Conservation (phyloP, 1,140 invertebrate genomes). For the Drosophila serrata region DNA sequence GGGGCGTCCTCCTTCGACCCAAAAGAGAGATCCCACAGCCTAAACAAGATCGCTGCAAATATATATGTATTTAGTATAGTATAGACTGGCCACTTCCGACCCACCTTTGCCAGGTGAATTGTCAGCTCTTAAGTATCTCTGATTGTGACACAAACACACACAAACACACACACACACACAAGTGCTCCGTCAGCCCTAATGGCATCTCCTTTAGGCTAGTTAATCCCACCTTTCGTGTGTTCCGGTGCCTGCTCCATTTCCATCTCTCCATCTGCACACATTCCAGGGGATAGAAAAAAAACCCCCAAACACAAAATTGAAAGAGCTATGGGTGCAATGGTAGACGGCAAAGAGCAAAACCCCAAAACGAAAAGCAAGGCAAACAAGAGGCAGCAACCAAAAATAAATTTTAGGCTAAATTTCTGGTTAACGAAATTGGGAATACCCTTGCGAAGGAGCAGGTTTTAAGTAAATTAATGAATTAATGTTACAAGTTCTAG, state of each 20-base stretch:
- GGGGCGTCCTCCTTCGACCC: too few species aligned
- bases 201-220: constrained; percentile 23
- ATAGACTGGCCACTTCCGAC: constrained; percentile 4
- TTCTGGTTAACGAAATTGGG: neutral
- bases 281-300: too few species aligned
- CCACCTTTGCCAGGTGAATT: constrained; percentile 24
- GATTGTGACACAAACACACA: constrained; percentile 51
- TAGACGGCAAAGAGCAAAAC: constrained; percentile 25
- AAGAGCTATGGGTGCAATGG: constrained; percentile 44
- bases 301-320: constrained; percentile 15
- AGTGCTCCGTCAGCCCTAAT: constrained; percentile 22
- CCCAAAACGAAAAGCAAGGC: constrained; percentile 9
- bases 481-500: too few species aligned
- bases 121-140: constrained; percentile 52
- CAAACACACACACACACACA: constrained; percentile 12
- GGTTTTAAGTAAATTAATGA: too few species aligned
- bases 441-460: constrained; percentile 1
- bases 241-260: constrained; percentile 11
- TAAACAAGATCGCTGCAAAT: constrained; percentile 9
- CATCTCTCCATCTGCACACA: constrained; percentile 2
- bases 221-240: constrained; percentile 59
- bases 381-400: constrained; percentile 25
- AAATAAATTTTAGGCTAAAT: constrained; percentile 22
- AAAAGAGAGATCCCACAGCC: constrained; percentile 7
- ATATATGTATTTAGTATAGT: too few species aligned